Conservation (phyloP, 2,113 vertebrate species). For the Macrotis lagotis region DNA sequence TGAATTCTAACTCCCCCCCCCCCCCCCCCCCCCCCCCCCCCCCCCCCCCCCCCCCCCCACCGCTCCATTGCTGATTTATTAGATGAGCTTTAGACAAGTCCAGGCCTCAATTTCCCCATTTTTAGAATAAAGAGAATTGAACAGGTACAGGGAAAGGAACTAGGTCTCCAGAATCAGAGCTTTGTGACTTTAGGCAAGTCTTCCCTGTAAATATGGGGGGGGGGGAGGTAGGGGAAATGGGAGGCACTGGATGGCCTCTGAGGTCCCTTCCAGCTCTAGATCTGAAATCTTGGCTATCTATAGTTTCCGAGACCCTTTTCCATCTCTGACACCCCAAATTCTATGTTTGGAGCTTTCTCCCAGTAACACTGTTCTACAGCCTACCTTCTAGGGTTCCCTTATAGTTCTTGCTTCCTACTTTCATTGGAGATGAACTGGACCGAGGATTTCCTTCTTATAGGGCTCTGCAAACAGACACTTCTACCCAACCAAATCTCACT, state of each 20-base stretch:
- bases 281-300: background rate
- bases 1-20: background rate
- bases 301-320: background rate
- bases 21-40: too few species aligned
- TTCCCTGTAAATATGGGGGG: background rate
- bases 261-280: background rate
- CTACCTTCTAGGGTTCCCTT: background rate
- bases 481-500: background rate
- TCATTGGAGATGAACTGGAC: background rate
- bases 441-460: background rate
- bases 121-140: background rate
- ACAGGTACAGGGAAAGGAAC: background rate
- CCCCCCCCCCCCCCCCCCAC: too few species aligned
- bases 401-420: background rate
- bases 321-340: background rate
- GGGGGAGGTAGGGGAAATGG: too few species aligned
- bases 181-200: background rate
- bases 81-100: background rate
- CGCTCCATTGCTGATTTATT: background rate
- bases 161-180: background rate
- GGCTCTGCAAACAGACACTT: background rate
- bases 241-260: background rate
- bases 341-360: background rate
- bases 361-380: background rate
- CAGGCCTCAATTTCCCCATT: background rate